Conservation (phyloP, 2,888 invertebrate species). For the Sminthurinus aureus region DNA sequence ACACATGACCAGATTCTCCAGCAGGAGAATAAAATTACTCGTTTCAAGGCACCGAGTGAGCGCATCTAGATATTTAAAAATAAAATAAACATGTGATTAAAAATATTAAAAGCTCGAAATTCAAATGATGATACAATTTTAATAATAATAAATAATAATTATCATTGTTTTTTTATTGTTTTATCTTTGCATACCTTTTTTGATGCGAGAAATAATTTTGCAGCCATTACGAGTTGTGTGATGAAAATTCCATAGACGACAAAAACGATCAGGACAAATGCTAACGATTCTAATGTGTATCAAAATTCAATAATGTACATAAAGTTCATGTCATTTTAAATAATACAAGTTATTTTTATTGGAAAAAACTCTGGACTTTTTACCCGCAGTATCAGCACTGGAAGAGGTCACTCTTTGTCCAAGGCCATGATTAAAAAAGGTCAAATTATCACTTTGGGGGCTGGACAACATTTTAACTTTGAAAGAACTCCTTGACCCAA, state of each 20-base stretch:
- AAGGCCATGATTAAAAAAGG: no score
- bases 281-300: slow-evolving; percentile 15
- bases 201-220: slow-evolving; percentile 27
- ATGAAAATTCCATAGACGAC: slow-evolving; percentile 31
- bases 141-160: no score
- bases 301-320: no score
- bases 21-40: slow-evolving; percentile 22
- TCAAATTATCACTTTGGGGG: no score
- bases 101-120: no score
- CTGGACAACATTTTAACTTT: not conserved
- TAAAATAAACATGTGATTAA: not conserved
- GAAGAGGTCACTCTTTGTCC: no score
- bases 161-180: not conserved
- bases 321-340: no score
- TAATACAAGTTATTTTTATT: no score
- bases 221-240: slow-evolving; percentile 25
- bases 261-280: slow-evolving; percentile 22
- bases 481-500: slow-evolving; percentile 16
- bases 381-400: no score
- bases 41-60: slow-evolving; percentile 20
- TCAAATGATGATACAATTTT: no score
- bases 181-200: slow-evolving; percentile 25
- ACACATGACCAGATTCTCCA: slow-evolving; percentile 37
- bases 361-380: no score
- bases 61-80: slow-evolving; percentile 12